Conservation (phyloP, 2,888 invertebrate genomes). For the Corythucha ciliata region DNA sequence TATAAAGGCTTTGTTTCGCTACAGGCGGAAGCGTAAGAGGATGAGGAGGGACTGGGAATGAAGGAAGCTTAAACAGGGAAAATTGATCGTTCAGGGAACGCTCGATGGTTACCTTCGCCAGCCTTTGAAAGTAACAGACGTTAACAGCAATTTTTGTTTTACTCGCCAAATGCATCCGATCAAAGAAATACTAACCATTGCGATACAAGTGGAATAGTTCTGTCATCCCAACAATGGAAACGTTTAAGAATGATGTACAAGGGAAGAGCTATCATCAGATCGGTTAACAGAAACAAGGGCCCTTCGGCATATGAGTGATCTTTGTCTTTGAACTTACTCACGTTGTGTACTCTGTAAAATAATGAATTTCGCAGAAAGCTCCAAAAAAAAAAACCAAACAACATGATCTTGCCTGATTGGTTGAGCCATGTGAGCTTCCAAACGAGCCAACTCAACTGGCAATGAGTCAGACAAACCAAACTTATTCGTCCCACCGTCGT, state of each 20-base stretch:
- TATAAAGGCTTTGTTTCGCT: slow-evolving; percentile 60
- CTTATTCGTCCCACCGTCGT: too few species aligned
- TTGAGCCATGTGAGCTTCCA: slow-evolving; percentile 74
- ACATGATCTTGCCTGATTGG: slow-evolving; percentile 80
- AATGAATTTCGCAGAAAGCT: too few species aligned
- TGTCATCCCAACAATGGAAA: slow-evolving; percentile 7
- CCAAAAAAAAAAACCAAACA: not conserved
- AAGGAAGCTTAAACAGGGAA: not conserved
- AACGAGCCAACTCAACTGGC: slow-evolving; percentile 61
- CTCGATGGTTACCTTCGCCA: not conserved
- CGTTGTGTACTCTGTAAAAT: slow-evolving; percentile 20
- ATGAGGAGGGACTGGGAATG: not conserved
- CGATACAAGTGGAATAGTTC: slow-evolving; percentile 5
- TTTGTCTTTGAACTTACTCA: slow-evolving; percentile 45
- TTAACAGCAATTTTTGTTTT: not conserved
- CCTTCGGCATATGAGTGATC: slow-evolving; percentile 39
- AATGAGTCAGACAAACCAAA: slow-evolving; percentile 43
- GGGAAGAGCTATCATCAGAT: slow-evolving; percentile 28
- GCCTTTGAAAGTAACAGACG: not conserved
- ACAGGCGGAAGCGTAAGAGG: slow-evolving; percentile 43
- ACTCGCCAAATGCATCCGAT: too few species aligned
- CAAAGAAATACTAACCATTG: too few species aligned
- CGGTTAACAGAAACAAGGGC: slow-evolving; percentile 35
- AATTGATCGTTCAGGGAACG: not conserved
- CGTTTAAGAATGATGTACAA: slow-evolving; percentile 24